Evolutionary conservation across 2,797 vertebrate genomes (phyloP), one percentile per base, ranked within the genome.

Genomic region (Euphonia xanthogaster): DNA sequence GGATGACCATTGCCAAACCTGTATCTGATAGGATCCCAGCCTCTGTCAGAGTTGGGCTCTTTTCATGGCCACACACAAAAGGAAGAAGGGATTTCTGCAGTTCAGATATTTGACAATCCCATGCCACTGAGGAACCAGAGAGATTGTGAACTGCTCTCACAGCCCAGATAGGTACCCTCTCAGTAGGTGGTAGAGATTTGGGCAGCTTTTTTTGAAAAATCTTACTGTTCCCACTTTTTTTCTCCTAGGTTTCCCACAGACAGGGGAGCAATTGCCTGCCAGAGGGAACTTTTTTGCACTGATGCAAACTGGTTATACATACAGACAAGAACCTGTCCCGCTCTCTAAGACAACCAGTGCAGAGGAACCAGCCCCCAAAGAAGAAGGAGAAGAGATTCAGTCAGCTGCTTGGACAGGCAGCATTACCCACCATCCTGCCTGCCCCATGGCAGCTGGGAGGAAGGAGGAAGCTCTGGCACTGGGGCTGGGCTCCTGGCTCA

Each of bases 401-500:
- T 3, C 0, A 0, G 8, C 10, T 90, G 37, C 14, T 30, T 1
- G 0, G 21, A n/a, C 13, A 91, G 11, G 12, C 22, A 66, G 17
- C 47, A 44, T 12, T 45, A 16, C 12, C 16, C 2, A 2, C 9
- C 2, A 8, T 20, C 10, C 48, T 82, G 23, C 14, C 72, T 72
- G 58, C 31, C 20, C 31, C 39, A 7, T 10, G 60, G 54, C 35
- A 47, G 33, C 54, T 28, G n/a, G 71, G 25, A 79, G 63, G 28
- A 72, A 35, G 19, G 40, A 63, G 21, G 14, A 6, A 24, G 14
- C 25, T 76, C 28, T 76, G 58, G 31, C 9, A 12, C 31, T 51
- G 17, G 24, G 10, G 3, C 28, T 5, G 2, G 2, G 31, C 30
- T 61, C 17, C 35, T 61, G 33, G 13, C 51, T 74, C 31, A 44